Conservation (phyloP, 1,140 invertebrate genomes). For the Brachionus manjavacas region DNA sequence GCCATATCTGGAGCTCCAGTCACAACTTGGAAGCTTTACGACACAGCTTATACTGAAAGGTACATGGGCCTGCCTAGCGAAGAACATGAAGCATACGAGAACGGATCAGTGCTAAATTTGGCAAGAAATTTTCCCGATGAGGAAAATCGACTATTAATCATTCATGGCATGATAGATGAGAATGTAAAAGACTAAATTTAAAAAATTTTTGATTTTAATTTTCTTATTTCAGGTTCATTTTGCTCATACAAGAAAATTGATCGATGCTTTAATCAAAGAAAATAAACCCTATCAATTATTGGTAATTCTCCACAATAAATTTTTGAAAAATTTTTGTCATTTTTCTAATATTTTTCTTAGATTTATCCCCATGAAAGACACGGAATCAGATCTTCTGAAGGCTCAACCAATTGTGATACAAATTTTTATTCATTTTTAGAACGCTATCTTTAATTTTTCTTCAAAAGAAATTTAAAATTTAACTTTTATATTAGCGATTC, state of each 20-base stretch:
- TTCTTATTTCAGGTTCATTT: constrained; percentile 70
- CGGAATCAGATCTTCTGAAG: constrained; percentile 20
- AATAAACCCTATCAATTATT: constrained; percentile 87
- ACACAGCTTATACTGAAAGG: constrained; percentile 86
- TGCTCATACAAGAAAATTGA: constrained; percentile 82
- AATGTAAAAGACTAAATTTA: constrained; percentile 77
- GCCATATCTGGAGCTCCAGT: constrained; percentile 94
- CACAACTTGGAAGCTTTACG: constrained; percentile 84
- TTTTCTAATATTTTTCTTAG: neutral
- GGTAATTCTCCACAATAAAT: constrained; percentile 55
- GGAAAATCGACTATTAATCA: constrained; percentile 86
- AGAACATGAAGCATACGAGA: constrained; percentile 70
- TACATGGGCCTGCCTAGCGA: constrained; percentile 88
- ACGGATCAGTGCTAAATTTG: constrained; percentile 50
- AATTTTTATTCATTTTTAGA: constrained; percentile 43
- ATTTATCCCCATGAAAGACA: constrained; percentile 38
- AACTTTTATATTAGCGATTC: neutral
- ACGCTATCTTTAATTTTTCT: constrained; percentile 16
- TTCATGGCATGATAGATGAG: constrained; percentile 95
- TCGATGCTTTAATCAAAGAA: constrained; percentile 73
- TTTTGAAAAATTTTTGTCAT: neutral
- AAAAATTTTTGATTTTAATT: neutral
- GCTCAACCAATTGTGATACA: constrained; percentile 26
- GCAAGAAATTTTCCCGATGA: constrained; percentile 52
- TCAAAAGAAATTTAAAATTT: neutral